These are phyloP conservation scores for Baronia brevicornis DNA, from an alignment of 2,888 invertebrate species.

Conservation along the genomic window DNA sequence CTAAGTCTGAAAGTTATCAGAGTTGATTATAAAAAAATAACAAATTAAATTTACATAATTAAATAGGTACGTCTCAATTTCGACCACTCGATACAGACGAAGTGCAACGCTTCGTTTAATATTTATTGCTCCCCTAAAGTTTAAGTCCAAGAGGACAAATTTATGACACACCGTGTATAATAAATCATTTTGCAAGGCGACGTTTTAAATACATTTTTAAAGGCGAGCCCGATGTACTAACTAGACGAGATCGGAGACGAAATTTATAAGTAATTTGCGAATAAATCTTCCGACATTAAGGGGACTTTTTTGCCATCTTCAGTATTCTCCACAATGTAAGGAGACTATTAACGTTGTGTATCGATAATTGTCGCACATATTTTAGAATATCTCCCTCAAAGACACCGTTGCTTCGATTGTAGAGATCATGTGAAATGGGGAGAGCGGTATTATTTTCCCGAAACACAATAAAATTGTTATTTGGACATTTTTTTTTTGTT, in stretches of 20 bases:
- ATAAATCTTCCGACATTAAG: conserved; percentile 65
- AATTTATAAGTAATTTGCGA: conserved; percentile 75
- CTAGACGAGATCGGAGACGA: conserved; percentile 38
- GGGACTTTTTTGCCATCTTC: conserved; percentile 57
- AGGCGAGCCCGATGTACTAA: conserved; percentile 60
- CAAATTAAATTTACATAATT: no score
- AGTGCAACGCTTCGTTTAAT: no score
- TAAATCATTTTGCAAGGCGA: conserved; percentile 67
- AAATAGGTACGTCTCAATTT: no score
- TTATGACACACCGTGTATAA: conserved; percentile 61
- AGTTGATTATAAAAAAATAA: no score
- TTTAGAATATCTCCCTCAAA: conserved; percentile 57
- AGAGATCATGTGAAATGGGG: conserved; percentile 29
- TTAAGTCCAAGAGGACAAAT: conserved; percentile 68
- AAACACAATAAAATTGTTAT: conserved; percentile 26
- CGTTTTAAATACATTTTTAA: conserved; percentile 76
- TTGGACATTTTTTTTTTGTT: conserved; percentile 25
- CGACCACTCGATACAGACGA: no score
- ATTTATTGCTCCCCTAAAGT: conserved; percentile 60
- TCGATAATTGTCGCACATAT: conserved; percentile 76
- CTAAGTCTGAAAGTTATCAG: no score
- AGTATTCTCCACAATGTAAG: conserved; percentile 56
- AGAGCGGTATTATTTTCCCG: conserved; percentile 37
- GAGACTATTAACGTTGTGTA: conserved; percentile 72
- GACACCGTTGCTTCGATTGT: conserved; percentile 8